Conservation (phyloP, 1,140 invertebrate species). For the Bombus breviceps region DNA sequence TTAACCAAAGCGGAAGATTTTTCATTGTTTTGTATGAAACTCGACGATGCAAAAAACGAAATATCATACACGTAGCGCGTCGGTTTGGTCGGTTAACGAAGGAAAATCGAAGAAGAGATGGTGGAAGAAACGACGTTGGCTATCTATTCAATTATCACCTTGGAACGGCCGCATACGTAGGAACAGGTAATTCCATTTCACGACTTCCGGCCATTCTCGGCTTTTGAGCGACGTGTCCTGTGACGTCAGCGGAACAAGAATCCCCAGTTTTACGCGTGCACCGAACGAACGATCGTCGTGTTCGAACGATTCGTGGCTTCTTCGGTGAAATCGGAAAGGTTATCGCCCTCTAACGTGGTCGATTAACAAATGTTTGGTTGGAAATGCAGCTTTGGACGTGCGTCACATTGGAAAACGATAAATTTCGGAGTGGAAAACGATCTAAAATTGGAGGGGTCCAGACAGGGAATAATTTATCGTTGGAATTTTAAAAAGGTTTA, state of each 20-base stretch:
- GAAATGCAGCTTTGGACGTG: background rate
- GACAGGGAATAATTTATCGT: constrained; percentile 34
- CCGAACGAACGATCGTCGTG: constrained; percentile 63
- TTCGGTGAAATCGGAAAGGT: constrained; percentile 3
- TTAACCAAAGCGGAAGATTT: background rate
- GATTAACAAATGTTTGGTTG: constrained; percentile 6
- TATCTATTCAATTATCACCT: constrained; percentile 83
- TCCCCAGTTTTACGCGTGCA: constrained; percentile 57
- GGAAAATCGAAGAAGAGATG: constrained; percentile 65
- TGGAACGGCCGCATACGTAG: constrained; percentile 71
- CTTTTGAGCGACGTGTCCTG: constrained; percentile 82
- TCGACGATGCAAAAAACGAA: background rate
- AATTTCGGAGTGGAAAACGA: background rate
- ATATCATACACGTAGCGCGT: too few relatives aligned
- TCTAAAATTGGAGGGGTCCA: background rate
- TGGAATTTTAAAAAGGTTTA: constrained; percentile 41
- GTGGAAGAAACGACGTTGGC: constrained; percentile 59
- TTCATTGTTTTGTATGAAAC: background rate
- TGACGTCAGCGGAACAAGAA: constrained; percentile 71
- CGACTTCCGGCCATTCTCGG: constrained; percentile 82
- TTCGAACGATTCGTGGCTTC: constrained; percentile 1
- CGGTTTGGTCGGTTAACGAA: constrained; percentile 53
- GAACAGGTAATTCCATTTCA: constrained; percentile 81
- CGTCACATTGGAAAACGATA: constrained; percentile 38
- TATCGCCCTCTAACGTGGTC: background rate